A percentile compares a stretch with the other conserved stretches of the same genome.
Conservation (phyloP, 2,113 vertebrate species). For the Callipepla squamata region DNA sequence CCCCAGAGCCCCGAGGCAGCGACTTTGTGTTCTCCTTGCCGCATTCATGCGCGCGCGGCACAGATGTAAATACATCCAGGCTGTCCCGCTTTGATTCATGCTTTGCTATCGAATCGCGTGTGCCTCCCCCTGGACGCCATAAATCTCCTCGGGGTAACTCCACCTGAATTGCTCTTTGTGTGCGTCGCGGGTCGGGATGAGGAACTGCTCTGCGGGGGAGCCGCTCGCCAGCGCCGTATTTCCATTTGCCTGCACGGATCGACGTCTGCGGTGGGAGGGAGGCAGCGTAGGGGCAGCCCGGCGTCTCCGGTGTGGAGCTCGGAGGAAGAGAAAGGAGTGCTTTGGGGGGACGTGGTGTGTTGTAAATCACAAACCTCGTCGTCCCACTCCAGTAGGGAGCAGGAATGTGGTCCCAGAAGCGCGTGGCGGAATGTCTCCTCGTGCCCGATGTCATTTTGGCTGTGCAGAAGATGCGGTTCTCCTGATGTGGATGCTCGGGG, state of each 20-base stretch:
- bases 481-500: background rate
- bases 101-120: background rate
- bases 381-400: background rate
- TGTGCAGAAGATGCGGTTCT: background rate
- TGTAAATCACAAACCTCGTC: background rate
- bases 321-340: background rate
- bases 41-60: background rate
- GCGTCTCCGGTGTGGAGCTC: background rate
- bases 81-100: constrained; percentile 24
- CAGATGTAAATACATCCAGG: background rate
- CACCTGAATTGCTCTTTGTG: constrained; percentile 38
- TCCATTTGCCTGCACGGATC: background rate
- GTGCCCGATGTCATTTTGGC: background rate
- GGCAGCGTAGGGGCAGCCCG: rapidly evolving
- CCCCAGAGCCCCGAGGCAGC: background rate
- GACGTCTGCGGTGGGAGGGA: background rate
- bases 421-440: background rate
- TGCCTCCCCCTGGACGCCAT: background rate
- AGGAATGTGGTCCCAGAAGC: rapidly evolving
- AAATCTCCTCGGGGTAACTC: background rate
- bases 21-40: constrained; percentile 8
- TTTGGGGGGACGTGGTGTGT: background rate
- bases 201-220: background rate
- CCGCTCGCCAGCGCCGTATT: background rate
- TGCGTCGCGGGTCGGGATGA: background rate